Evolutionary conservation across 2,113 vertebrate species (phyloP).

Genomic region (Mastomys natalensis): DNA sequence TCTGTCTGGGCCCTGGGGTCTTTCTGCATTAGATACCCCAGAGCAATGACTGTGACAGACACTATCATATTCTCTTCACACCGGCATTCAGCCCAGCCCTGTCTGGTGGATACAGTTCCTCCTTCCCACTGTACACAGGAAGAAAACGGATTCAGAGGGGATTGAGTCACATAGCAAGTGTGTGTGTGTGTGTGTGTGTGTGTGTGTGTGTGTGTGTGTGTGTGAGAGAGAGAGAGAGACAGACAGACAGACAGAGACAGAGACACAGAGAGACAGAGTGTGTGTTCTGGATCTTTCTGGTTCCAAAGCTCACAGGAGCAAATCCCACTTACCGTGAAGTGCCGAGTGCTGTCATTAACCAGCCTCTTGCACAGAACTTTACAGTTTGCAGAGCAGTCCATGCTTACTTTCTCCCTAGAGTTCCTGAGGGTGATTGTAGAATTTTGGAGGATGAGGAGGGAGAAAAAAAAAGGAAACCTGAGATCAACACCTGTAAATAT

Average conservation of each 20-base stretch:
- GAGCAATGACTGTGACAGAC: fast-evolving
- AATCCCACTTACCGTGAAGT: background rate
- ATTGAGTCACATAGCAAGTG: background rate
- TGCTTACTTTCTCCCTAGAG: background rate
- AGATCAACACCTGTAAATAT: background rate
- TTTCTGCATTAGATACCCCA: background rate
- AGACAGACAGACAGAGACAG: no score
- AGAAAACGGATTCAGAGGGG: background rate
- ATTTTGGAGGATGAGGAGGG: no score
- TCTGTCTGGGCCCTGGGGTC: background rate
- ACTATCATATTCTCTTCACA: fast-evolving
- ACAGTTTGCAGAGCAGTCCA: background rate
- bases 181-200: no score
- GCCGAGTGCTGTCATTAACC: background rate
- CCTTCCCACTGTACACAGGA: background rate
- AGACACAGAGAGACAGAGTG: no score
- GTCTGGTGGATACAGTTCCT: fast-evolving
- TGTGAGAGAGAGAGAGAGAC: no score
- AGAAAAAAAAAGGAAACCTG: background rate
- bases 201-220: no score
- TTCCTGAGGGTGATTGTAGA: background rate
- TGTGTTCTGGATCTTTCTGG: background rate
- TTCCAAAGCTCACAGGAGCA: background rate
- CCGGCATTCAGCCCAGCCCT: background rate
- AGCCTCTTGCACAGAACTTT: background rate